Evolutionary conservation across 1,140 invertebrate species (phyloP), one percentile per base, ranked within the genome.

Genomic region (Sycophila sp.): DNA sequence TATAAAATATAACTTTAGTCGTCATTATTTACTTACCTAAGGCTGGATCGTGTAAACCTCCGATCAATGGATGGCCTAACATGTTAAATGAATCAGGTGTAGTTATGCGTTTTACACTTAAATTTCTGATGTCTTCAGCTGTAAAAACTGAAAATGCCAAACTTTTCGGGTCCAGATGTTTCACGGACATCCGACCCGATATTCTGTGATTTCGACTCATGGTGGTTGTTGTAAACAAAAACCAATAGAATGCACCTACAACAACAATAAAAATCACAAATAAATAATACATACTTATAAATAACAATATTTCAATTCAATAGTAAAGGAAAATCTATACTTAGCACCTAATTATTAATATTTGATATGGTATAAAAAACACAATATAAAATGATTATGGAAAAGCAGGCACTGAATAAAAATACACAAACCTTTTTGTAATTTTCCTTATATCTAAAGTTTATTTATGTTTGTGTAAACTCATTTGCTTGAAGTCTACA

Each of bases 91-190:
- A 92, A 62, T 93, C 83, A 0, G 93, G 89, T 59, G 94, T 95
- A 1, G 90, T 91, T 24, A 99, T 91, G 86, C 96, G 93, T 0
- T 93, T 88, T 0, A 97, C 94, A 86, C 96, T 96, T 3, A 99
- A 84, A 76, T 93, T 91, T 76, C 88, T 89, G n/a, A 99, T 91
- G 81, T 99, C 96, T 62, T 96, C 90, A 45, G 89, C 82, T 15
- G 90, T 92, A 77, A 94, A 96, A 55, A 94, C 83, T 0, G 90
- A 89, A 78, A 95, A 94, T 65, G 87, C 85, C 30, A 92, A 71
- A 38, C 85, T 84, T n/a, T 87, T 84, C 1, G 87, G 86, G 66
- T 88, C 85, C 4, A 89, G 75, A 78, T 86, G 84, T 63, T 77
- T 82, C 6, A 76, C 75, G 11, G 73, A 49, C 26, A 58, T 63